Evolutionary conservation across 2,797 vertebrate species (phyloP).

Genomic region (Semotilus atromaculatus): DNA sequence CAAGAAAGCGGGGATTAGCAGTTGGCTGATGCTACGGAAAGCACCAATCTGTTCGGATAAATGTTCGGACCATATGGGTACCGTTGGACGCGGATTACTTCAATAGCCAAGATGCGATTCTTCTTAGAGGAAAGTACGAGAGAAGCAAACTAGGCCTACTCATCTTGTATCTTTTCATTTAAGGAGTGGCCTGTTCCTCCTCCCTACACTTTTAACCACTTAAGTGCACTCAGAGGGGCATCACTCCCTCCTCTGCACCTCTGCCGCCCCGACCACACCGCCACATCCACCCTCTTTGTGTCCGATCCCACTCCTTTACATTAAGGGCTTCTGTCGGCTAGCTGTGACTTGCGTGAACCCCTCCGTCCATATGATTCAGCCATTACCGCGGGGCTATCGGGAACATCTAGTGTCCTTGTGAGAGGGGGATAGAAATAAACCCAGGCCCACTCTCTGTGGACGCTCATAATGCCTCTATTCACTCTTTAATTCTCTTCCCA

Average conservation of each 20-base stretch:
- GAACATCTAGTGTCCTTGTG: constrained; percentile 60
- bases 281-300: constrained; percentile 51
- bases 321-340: constrained; percentile 63
- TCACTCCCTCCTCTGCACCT: constrained; percentile 74
- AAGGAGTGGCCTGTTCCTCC: constrained; percentile 55
- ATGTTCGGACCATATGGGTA: constrained; percentile 67
- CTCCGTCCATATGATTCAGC: constrained; percentile 55
- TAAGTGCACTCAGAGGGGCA: constrained; percentile 79
- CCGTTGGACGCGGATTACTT: constrained; percentile 67
- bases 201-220: constrained; percentile 70
- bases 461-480: constrained; percentile 64
- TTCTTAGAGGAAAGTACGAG: constrained; percentile 62
- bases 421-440: constrained; percentile 60
- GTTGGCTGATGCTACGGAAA: constrained; percentile 49
- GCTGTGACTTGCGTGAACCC: constrained; percentile 46
- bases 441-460: constrained; percentile 54
- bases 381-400: constrained; percentile 56
- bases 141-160: constrained; percentile 66
- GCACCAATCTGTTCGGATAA: constrained; percentile 62
- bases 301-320: constrained; percentile 65
- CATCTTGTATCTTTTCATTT: constrained; percentile 66
- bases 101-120: constrained; percentile 62
- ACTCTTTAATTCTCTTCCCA: constrained; percentile 62
- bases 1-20: constrained; percentile 65
- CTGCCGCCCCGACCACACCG: constrained; percentile 58